These are phyloP conservation scores for Perdix hodgsoniae DNA, from an alignment of 2,797 vertebrate genomes.

Conservation along the genomic window DNA sequence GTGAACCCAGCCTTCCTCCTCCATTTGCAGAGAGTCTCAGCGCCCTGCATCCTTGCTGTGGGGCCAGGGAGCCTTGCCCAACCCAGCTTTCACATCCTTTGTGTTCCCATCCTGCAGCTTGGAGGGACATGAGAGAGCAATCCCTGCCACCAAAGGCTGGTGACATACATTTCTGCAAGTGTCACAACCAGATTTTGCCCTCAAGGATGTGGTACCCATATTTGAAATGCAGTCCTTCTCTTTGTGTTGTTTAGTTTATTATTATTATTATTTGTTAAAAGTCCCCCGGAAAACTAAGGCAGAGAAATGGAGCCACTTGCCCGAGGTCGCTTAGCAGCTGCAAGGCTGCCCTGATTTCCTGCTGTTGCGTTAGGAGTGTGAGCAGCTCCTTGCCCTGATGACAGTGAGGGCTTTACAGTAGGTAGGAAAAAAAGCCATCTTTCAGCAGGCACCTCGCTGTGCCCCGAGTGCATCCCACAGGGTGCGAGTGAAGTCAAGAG, in stretches of 20 bases:
- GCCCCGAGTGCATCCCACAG: conserved; percentile 47
- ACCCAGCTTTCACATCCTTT: accelerated
- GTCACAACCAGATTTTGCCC: not conserved
- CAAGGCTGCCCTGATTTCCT: conserved; percentile 40
- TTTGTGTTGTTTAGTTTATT: not conserved
- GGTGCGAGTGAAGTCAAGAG: conserved; percentile 70
- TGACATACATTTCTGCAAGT: not conserved
- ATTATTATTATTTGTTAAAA: not conserved
- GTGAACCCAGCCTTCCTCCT: not conserved
- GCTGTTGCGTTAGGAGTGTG: conserved; percentile 32
- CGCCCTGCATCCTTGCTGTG: accelerated
- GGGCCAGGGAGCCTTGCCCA: not conserved
- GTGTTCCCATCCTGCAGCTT: not conserved
- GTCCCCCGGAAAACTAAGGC: conserved; percentile 11
- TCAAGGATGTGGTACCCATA: not conserved
- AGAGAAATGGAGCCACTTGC: conserved; percentile 32
- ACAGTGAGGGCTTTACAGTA: conserved; percentile 44
- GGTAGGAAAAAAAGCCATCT: not conserved
- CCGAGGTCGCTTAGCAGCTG: conserved; percentile 39
- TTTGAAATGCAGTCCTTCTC: not conserved
- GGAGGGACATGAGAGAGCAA: not conserved
- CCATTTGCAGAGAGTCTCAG: accelerated
- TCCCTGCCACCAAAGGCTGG: not conserved
- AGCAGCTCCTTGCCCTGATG: conserved; percentile 48
- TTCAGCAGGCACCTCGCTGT: conserved; percentile 48